Evolutionary conservation across 2,113 vertebrate genomes (phyloP).

Genomic region (Perccottus glenii): DNA sequence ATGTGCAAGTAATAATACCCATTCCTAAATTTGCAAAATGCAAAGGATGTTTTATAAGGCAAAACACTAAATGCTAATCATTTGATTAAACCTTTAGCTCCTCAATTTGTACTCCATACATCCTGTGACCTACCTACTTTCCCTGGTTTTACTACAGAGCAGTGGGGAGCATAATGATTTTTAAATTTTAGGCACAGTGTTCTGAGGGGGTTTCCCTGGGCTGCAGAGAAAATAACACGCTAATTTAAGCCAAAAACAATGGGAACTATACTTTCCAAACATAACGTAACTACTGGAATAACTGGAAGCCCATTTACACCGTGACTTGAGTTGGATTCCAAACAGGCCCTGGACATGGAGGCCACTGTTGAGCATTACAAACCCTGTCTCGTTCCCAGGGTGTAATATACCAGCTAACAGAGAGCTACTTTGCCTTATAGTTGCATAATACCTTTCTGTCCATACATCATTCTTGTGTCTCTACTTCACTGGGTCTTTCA

Average conservation of each 20-base stretch:
- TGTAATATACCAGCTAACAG: not conserved
- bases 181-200: conserved; percentile 21
- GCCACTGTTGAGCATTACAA: not conserved
- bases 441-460: conserved; percentile 42
- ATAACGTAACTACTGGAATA: conserved; percentile 24
- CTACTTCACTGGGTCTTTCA: conserved; percentile 44
- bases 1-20: no score
- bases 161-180: conserved; percentile 19
- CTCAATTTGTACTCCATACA: not conserved
- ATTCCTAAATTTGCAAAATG: no score
- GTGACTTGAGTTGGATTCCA: conserved; percentile 45
- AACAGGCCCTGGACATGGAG: conserved; percentile 11
- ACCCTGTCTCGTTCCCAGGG: conserved; percentile 5
- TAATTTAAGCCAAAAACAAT: conserved; percentile 43
- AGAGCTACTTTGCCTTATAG: conserved; percentile 21
- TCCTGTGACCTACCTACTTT: conserved; percentile 5
- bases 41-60: no score
- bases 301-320: conserved; percentile 41
- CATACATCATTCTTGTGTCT: conserved; percentile 16
- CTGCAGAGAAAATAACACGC: conserved; percentile 30
- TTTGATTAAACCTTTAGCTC: not conserved
- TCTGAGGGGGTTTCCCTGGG: conserved; percentile 13
- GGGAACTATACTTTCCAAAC: conserved; percentile 26
- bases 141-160: conserved; percentile 13
- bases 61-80: not conserved